A percentile compares a stretch with the other conserved stretches of the same genome.
Evolutionary conservation across 2,888 invertebrate species (phyloP).

Genomic region (Hirtodrosophila duncani): DNA sequence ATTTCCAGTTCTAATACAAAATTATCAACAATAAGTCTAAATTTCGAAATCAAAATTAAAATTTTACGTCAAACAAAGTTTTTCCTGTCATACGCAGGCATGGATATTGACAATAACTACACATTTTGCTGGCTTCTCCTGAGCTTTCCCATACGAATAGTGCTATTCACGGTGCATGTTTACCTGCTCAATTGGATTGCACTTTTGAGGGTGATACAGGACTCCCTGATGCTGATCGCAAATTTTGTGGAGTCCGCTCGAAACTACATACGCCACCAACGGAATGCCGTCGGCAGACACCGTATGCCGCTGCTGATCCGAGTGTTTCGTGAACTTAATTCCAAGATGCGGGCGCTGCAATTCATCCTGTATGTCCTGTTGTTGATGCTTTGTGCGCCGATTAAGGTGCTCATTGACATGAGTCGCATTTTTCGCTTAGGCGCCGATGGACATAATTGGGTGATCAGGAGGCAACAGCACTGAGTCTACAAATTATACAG

Average conservation of each 20-base stretch:
- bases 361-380: not conserved
- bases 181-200: constrained; percentile 19
- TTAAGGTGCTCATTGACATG: not conserved
- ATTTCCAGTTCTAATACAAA: no score
- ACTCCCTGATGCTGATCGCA: not conserved
- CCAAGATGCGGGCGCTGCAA: not conserved
- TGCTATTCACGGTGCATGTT: not conserved
- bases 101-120: constrained; percentile 10
- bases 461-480: constrained; percentile 4
- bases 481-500: constrained; percentile 47
- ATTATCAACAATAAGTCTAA: no score
- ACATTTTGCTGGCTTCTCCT: constrained; percentile 6
- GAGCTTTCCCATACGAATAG: constrained; percentile 15
- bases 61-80: no score
- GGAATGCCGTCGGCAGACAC: no score
- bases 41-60: no score
- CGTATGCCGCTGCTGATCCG: not conserved
- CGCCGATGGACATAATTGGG: constrained; percentile 8
- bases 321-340: no score
- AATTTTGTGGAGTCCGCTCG: not conserved
- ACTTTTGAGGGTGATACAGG: constrained; percentile 1
- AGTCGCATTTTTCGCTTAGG: constrained; percentile 2
- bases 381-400: not conserved
- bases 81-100: no score
- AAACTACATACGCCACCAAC: not conserved